Evolutionary conservation across 2,797 vertebrate species (phyloP).

Genomic region (Mormyrops attenuatus): DNA sequence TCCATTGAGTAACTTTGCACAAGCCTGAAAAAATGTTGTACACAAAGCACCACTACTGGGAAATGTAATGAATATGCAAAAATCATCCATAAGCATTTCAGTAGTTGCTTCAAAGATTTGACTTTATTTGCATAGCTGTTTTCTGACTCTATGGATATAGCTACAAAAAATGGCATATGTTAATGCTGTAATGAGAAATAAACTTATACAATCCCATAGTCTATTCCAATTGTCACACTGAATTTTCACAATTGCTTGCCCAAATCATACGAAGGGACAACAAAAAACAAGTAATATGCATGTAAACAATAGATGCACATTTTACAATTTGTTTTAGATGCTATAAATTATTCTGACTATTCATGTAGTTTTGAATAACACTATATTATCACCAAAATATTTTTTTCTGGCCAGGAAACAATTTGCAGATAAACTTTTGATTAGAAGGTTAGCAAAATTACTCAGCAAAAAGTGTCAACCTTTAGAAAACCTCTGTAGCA

Average conservation of each 20-base stretch:
- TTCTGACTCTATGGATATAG: background rate
- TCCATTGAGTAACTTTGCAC: background rate
- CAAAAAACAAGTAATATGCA: background rate
- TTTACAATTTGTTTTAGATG: background rate
- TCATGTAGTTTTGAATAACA: background rate
- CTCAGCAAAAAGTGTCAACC: background rate
- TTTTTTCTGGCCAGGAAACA: background rate
- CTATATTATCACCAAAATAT: background rate
- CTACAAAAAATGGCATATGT: background rate
- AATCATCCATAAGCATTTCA: background rate
- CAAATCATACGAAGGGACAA: background rate
- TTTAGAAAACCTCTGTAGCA: background rate
- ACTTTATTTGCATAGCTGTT: background rate
- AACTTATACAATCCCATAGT: background rate
- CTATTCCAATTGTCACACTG: background rate
- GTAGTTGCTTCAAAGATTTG: background rate
- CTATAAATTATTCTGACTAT: background rate
- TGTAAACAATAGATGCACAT: background rate
- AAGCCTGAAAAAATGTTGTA: background rate
- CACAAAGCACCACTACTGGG: background rate
- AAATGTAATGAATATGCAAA: conserved; percentile 5
- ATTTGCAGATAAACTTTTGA: background rate
- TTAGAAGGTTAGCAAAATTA: background rate
- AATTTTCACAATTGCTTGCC: background rate
- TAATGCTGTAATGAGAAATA: background rate